Evolutionary conservation across 2,888 invertebrate species (phyloP).

Genomic region (Theretra japonica): DNA sequence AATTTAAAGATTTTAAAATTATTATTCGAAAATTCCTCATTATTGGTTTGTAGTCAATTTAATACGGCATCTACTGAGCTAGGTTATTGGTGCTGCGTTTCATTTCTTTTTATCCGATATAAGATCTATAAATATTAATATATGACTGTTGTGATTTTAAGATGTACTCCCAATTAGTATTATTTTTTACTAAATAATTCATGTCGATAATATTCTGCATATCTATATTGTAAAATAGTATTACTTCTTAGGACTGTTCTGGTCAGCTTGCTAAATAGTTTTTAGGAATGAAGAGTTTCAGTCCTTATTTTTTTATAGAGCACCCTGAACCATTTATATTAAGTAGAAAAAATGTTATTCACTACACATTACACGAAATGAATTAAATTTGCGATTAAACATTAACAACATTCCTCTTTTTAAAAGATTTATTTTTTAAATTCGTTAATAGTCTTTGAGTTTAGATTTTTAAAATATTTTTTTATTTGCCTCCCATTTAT

Average conservation of each 20-base stretch:
- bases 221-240: neutral
- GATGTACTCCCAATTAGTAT: neutral
- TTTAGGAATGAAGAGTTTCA: neutral
- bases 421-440: no score
- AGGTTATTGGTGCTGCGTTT: conserved; percentile 1
- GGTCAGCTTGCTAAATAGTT: neutral
- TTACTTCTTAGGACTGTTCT: neutral
- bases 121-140: neutral
- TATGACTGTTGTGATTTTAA: conserved; percentile 3
- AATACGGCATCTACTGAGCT: neutral
- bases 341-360: neutral
- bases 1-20: neutral
- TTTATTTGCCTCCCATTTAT: no score
- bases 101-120: neutral
- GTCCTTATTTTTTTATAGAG: neutral
- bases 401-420: no score
- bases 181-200: neutral
- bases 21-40: neutral
- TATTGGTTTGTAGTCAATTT: neutral
- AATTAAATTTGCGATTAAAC: neutral
- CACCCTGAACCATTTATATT: neutral
- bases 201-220: neutral
- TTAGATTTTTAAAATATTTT: no score
- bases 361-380: neutral
- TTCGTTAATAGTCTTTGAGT: no score